phyloP scores from a whole-genome alignment of 2,797 vertebrate genomes.

The Sparidentex hasta region DNA sequence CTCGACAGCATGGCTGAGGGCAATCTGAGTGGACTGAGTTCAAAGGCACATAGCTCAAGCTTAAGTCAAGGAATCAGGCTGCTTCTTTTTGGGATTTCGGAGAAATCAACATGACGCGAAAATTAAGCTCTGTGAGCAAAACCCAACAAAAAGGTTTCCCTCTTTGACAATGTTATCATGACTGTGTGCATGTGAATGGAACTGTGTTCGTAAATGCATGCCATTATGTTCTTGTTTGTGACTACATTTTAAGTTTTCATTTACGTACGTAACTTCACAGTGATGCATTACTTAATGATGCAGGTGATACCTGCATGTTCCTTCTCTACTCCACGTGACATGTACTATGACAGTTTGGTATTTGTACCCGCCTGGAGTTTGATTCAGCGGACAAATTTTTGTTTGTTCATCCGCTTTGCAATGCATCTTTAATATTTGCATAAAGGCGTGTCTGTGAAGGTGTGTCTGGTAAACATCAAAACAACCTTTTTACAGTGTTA shows the following conservation, averaged over 20 bases:
- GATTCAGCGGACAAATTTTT: neutral
- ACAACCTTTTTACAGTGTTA: slow-evolving; percentile 2
- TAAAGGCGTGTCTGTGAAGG: neutral
- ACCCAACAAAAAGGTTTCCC: neutral
- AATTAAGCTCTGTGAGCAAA: neutral
- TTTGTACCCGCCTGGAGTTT: neutral
- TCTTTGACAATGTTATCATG: neutral
- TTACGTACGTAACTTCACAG: neutral
- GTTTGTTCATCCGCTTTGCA: neutral
- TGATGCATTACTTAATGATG: slow-evolving; percentile 16
- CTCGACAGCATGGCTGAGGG: neutral
- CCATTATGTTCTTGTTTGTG: slow-evolving; percentile 11
- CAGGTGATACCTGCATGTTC: neutral
- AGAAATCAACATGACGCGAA: neutral
- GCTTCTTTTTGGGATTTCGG: neutral
- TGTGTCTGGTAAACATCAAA: neutral
- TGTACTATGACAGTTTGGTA: neutral
- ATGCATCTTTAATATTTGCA: neutral
- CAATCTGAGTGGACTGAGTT: neutral
- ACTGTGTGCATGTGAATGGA: slow-evolving; percentile 39
- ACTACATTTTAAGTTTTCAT: slow-evolving; percentile 4
- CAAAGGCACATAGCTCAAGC: neutral
- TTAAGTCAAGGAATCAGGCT: neutral
- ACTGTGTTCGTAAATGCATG: slow-evolving; percentile 59
- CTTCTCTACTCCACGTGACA: neutral